These are phyloP conservation scores for Pterostichus niger DNA, from an alignment of 2,888 invertebrate species.

Conservation along the genomic window DNA sequence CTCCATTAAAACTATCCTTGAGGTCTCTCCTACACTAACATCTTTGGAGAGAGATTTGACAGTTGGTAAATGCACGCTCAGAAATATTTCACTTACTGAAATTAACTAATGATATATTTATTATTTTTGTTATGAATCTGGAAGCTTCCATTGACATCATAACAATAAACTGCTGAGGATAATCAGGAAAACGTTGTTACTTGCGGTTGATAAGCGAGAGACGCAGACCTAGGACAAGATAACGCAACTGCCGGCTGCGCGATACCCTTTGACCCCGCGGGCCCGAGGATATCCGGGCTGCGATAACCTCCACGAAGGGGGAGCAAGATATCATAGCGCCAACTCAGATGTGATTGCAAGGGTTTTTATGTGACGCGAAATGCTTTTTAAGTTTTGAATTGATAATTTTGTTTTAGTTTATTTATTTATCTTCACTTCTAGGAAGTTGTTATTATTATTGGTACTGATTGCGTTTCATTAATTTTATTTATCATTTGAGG, in stretches of 20 bases:
- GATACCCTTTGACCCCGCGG: conserved; percentile 27
- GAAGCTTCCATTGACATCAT: conserved; percentile 4
- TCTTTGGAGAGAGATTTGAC: too few species aligned
- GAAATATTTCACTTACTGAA: not conserved
- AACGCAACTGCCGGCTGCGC: conserved; percentile 5
- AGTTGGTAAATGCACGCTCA: not conserved
- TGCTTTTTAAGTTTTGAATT: not conserved
- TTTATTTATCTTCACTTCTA: conserved; percentile 7
- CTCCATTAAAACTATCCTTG: too few species aligned
- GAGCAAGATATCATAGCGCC: not conserved
- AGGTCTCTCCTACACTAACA: too few species aligned
- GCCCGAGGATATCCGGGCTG: conserved; percentile 46
- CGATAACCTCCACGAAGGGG: conserved; percentile 39
- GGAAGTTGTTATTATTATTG: not conserved
- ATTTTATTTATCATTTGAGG: not conserved
- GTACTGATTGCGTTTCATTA: not conserved
- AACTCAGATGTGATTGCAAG: conserved; percentile 7
- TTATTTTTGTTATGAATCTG: not conserved
- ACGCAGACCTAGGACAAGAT: conserved; percentile 53
- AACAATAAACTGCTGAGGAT: not conserved
- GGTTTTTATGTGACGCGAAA: conserved; percentile 27
- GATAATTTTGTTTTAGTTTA: conserved; percentile 10
- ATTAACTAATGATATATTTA: too few species aligned
- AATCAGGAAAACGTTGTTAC: conserved; percentile 39
- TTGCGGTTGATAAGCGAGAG: conserved; percentile 11